Evolutionary conservation across 2,797 vertebrate species (phyloP), one percentile per base, ranked within the genome.

Genomic region (Characodon lateralis): DNA sequence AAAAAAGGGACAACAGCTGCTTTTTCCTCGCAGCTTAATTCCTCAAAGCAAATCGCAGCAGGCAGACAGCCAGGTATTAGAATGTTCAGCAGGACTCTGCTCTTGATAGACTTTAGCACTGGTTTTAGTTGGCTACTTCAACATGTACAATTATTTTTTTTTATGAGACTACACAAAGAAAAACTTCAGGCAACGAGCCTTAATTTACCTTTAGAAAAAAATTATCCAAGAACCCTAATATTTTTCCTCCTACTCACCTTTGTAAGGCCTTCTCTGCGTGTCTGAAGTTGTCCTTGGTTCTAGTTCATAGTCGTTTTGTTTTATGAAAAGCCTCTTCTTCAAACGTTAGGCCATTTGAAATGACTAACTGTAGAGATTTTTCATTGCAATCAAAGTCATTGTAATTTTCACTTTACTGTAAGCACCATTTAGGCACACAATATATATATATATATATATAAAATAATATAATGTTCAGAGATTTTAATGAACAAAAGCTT

Each of bases 221-320:
- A 58, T 77, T 6, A 78, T 74, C 58, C 72, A 84, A 55, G 78
- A 39, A 72, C 66, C 55, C 58, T 22, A 16, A 39, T 9, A 56
- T 56, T 77, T 79, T 72, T 20, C 53, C 74, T 78, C 83, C 79
- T 80, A 94, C 93, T 94, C 92, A 94, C 93, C 92, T 94, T 89
- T 53, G 87, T 90, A 86, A 92, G 88, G 82, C 83, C 55, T 89
- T 71, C 35, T 35, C 35, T 35, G 35, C 35, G 68, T 86, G 75
- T 83, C 74, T 83, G 88, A 41, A 53, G 86, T 82, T 88, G 71
- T 80, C 78, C 87, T 76, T 65, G 83, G 81, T 78, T 59, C 55
- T 81, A 88, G 80, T 85, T 58, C 87, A 85, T 41, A 78, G 82
- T 35, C 59, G 79, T 63, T 63, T 51, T 82, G 82, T 35, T 70